phyloP scores from a whole-genome alignment of 1,140 invertebrate genomes.

The Argopecten irradians region DNA sequence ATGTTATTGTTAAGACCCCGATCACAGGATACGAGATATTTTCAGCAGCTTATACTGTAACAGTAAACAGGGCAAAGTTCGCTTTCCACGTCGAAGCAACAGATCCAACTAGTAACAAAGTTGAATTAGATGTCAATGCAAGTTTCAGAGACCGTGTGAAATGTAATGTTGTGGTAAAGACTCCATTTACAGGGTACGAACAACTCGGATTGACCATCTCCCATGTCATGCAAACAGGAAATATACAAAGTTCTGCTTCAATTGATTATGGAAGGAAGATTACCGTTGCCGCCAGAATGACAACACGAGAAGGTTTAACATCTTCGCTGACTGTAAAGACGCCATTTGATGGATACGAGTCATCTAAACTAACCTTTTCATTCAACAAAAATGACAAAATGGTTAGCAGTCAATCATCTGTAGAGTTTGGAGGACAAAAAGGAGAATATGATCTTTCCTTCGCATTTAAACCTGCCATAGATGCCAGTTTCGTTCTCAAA shows the following conservation, averaged over 20 bases:
- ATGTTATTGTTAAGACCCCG: not conserved
- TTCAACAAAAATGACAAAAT: not conserved
- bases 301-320: not conserved
- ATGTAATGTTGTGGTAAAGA: not conserved
- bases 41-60: not conserved
- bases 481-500: constrained; percentile 26
- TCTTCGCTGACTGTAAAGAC: not conserved
- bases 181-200: not conserved
- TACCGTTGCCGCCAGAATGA: not conserved
- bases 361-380: not conserved
- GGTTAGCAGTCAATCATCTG: not conserved
- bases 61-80: not conserved
- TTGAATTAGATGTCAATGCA: not conserved
- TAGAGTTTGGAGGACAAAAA: not conserved
- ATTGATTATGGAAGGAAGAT: not conserved
- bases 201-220: not conserved
- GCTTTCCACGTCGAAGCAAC: not conserved
- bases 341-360: not conserved
- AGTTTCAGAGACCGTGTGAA: not conserved
- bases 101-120: not conserved
- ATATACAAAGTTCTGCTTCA: not conserved
- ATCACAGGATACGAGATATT: not conserved
- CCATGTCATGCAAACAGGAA: not conserved
- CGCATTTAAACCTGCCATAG: not conserved
- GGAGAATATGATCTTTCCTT: not conserved